Base-by-base conservation (phyloP, 2,797 vertebrate genomes). In the Neosilurus hyrtlii region DNA sequence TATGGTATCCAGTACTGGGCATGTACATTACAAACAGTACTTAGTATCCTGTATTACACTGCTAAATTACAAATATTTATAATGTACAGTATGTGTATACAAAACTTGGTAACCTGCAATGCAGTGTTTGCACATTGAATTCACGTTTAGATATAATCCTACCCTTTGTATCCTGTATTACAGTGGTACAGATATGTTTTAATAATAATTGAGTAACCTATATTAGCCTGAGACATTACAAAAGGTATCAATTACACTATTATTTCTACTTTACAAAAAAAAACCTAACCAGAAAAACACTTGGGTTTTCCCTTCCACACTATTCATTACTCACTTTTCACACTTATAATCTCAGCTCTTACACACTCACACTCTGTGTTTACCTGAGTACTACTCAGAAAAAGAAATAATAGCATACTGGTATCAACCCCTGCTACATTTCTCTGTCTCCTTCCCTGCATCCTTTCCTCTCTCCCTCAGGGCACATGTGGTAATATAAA, bases 401-500 rank as follows among this genome's bases (percentile, higher is more conserved):
- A 43, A n/a, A 30, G 56, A 16, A 72, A 72, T 61, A 72, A 81
- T 20, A 81, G 37, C 30, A 63, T 81, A 70, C 43, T 80, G 65
- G n/a, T 52, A 71, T 26, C 67, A 81, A 61, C 24, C 52, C 52
- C 3, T 18, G 20, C 37, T 37, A 54, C 73, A 72, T 74, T n/a
- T 57, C 52, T 63, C 57, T 72, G 18, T n/a, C 70, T 68, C 62
- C 37, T 54, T 59, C 75, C 66, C n/a, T 35, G 16, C 37, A 54
- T 52, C 56, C 43, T n/a, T 49, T 77, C 43, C 76, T 74, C 37
- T 43, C 71, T 65, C 67, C 65, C 65, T 7, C n/a, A 51, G 73
- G 70, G 51, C 63, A 76, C 81, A 67, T 77, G 85, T 83, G 83
- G 52, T 76, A 76, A 82, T 84, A 83, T 85, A 85, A 86, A 66